Evolutionary conservation across 2,113 vertebrate species (phyloP).

Genomic region (Dryoscopus gambensis): DNA sequence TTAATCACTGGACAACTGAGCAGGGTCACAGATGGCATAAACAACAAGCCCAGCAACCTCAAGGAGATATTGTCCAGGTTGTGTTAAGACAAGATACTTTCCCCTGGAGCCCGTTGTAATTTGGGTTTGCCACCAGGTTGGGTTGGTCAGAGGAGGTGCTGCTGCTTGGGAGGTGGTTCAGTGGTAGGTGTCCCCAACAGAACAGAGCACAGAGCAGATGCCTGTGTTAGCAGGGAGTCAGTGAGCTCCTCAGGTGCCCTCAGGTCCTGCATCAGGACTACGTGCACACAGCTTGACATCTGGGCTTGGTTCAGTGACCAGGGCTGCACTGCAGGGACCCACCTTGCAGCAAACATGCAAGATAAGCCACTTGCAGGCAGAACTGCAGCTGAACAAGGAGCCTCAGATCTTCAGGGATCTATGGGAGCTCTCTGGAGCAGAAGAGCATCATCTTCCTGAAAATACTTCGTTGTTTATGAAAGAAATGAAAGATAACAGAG

Average conservation of each 20-base stretch:
- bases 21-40: neutral
- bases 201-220: neutral
- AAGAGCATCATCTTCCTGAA: neutral
- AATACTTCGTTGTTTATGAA: neutral
- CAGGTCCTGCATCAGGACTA: neutral
- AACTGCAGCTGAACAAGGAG: neutral
- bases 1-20: neutral
- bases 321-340: neutral
- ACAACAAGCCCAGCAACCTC: neutral
- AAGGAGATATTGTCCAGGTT: neutral
- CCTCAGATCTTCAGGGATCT: neutral
- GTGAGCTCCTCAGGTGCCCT: neutral
- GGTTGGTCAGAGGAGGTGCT: neutral
- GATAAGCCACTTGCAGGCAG: neutral
- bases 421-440: neutral
- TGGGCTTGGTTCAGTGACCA: neutral
- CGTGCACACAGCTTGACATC: fast-evolving
- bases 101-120: neutral
- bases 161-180: neutral
- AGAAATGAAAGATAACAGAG: fast-evolving
- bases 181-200: neutral
- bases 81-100: neutral
- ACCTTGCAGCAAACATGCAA: neutral
- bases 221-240: neutral
- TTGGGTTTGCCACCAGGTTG: fast-evolving